A percentile compares a stretch with the other conserved stretches of the same genome.
Conservation (phyloP, 2,113 vertebrate species). For the Suncus etruscus region DNA sequence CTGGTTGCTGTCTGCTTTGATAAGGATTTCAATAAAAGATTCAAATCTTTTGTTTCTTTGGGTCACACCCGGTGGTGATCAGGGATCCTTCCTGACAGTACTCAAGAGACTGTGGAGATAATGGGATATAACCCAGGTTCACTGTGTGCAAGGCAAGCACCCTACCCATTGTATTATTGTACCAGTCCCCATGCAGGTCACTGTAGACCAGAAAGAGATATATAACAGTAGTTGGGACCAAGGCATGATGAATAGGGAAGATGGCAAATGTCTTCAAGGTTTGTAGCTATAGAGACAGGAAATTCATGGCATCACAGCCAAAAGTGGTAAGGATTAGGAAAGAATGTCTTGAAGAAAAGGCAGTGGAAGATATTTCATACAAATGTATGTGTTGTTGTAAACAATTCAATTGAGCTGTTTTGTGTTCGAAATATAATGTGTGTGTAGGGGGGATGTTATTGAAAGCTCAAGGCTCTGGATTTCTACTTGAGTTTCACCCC, state of each 20-base stretch:
- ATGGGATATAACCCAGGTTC: too few relatives aligned
- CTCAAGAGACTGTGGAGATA: too few relatives aligned
- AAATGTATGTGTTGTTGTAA: not conserved
- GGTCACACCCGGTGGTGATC: too few relatives aligned
- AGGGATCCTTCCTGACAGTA: too few relatives aligned
- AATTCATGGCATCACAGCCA: not conserved
- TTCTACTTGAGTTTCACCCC: not conserved
- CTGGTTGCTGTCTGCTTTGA: not conserved
- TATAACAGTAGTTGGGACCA: not conserved
- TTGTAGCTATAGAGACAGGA: not conserved
- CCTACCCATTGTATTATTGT: too few relatives aligned
- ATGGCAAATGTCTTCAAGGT: not conserved
- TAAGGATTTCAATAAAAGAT: conserved; percentile 1
- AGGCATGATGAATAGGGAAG: not conserved
- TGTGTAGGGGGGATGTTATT: not conserved
- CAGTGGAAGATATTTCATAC: not conserved
- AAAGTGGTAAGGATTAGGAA: not conserved
- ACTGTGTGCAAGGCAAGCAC: too few relatives aligned
- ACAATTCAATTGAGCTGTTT: not conserved
- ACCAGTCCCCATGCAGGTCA: too few relatives aligned
- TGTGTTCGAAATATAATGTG: not conserved
- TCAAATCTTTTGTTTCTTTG: not conserved
- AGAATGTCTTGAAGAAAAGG: not conserved
- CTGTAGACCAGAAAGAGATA: not conserved
- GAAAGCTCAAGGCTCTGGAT: not conserved